Percentiles rank a stretch among this genome's conserved stretches.
Evolutionary conservation across 2,888 invertebrate genomes (phyloP).

Genomic region (Tethea ocularis): DNA sequence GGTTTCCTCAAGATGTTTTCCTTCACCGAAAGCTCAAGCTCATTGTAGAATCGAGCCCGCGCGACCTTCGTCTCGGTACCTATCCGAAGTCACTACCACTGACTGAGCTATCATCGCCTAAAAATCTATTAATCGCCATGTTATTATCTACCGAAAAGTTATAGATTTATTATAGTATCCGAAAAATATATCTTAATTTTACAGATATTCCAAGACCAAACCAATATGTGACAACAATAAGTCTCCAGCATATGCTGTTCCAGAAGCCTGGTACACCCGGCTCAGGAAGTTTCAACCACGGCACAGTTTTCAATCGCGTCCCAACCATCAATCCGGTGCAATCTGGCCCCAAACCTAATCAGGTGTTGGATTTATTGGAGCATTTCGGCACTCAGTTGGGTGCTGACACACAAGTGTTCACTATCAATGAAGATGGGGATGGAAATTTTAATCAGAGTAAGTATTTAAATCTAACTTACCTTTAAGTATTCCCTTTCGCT

Average conservation of each 20-base stretch:
- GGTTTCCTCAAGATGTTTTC: no score
- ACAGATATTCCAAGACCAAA: slow-evolving; percentile 55
- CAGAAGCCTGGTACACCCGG: slow-evolving; percentile 36
- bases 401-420: slow-evolving; percentile 41
- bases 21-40: no score
- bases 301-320: slow-evolving; percentile 15
- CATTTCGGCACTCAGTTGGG: slow-evolving; percentile 18
- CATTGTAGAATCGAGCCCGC: no score
- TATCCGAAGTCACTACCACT: no score
- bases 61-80: no score
- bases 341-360: slow-evolving; percentile 17
- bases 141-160: no score
- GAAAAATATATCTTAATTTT: slow-evolving; percentile 16
- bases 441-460: slow-evolving; percentile 1
- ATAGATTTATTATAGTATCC: no score
- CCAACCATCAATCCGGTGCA: slow-evolving; percentile 17
- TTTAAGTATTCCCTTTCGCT: background rate
- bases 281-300: slow-evolving; percentile 25
- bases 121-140: no score
- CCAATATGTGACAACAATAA: slow-evolving; percentile 72
- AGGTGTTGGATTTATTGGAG: slow-evolving; percentile 26
- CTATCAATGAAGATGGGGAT: slow-evolving; percentile 40
- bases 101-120: no score
- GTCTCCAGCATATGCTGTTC: slow-evolving; percentile 77
- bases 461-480: background rate